Percentiles rank a stretch among this genome's conserved stretches.
Conservation (phyloP, 2,113 vertebrate species). For the Oryzias curvinotus region DNA sequence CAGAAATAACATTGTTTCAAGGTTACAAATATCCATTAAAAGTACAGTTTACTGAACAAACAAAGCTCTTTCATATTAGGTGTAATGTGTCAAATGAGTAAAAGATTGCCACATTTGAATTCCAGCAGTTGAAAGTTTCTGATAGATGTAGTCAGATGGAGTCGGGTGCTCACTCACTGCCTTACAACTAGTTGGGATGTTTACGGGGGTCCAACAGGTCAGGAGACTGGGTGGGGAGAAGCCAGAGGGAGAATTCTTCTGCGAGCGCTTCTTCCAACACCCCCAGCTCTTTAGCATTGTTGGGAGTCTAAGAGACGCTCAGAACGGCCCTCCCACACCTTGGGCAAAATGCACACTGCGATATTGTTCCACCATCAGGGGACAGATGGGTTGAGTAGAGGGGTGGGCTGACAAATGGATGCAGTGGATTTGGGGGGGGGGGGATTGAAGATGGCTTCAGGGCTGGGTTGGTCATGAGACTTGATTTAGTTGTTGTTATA, state of each 20-base stretch:
- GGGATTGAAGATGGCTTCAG: slow-evolving; percentile 55
- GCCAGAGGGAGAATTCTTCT: slow-evolving; percentile 68
- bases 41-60: no score
- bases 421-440: slow-evolving; percentile 43
- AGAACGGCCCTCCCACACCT: slow-evolving; percentile 80
- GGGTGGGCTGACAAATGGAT: slow-evolving; percentile 47
- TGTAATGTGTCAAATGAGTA: no score
- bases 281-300: slow-evolving; percentile 69
- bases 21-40: no score
- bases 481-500: slow-evolving; percentile 33
- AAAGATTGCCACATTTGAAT: no score
- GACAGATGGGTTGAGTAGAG: slow-evolving; percentile 55
- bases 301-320: slow-evolving; percentile 69
- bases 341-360: slow-evolving; percentile 78
- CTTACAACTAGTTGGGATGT: slow-evolving; percentile 68
- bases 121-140: slow-evolving; percentile 6
- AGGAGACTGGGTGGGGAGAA: slow-evolving; percentile 51
- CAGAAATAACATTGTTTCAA: no score
- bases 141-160: slow-evolving; percentile 30
- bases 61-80: no score
- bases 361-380: slow-evolving; percentile 79
- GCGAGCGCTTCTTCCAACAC: slow-evolving; percentile 44
- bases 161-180: slow-evolving; percentile 52
- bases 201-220: slow-evolving; percentile 70
- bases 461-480: slow-evolving; percentile 68